Evolutionary conservation across 2,113 vertebrate species (phyloP).

Genomic region (Dicerorhinus sumatrensis): DNA sequence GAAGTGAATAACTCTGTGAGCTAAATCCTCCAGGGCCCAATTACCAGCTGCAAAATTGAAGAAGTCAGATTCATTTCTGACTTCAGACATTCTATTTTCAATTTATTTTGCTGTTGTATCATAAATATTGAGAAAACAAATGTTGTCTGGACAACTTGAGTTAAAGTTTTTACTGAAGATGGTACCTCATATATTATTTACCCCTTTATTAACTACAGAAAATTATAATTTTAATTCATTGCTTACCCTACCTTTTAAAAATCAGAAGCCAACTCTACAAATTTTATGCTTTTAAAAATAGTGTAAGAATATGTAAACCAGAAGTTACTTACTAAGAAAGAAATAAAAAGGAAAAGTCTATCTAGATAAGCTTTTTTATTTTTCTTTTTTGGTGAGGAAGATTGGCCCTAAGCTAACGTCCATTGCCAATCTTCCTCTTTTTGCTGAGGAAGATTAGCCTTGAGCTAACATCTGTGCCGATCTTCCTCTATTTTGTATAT

Average conservation of each 20-base stretch:
- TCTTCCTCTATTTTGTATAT: too few species aligned
- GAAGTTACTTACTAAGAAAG: not conserved
- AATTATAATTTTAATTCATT: conserved; percentile 52
- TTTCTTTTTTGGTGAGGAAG: too few species aligned
- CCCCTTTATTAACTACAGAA: conserved; percentile 16
- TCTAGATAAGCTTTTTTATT: not conserved
- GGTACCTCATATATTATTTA: not conserved
- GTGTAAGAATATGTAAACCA: not conserved
- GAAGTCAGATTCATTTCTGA: conserved; percentile 40
- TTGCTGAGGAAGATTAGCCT: too few species aligned
- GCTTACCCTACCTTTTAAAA: not conserved
- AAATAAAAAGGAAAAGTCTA: not conserved
- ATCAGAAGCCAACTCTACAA: not conserved
- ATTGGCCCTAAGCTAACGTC: too few species aligned
- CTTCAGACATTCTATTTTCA: conserved; percentile 72
- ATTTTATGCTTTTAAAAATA: conserved; percentile 45
- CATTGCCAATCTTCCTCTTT: too few species aligned
- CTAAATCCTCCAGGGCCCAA: conserved; percentile 83
- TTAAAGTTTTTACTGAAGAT: conserved; percentile 12
- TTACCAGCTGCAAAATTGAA: conserved; percentile 81
- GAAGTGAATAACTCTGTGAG: conserved; percentile 38
- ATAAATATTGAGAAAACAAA: conserved; percentile 49
- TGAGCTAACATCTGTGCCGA: too few species aligned
- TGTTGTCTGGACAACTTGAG: not conserved
- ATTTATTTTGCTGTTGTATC: conserved; percentile 63